Evolutionary conservation across 1,140 invertebrate genomes (phyloP), one percentile per base, ranked within the genome.

Genomic region (Drosophila subobscura): DNA sequence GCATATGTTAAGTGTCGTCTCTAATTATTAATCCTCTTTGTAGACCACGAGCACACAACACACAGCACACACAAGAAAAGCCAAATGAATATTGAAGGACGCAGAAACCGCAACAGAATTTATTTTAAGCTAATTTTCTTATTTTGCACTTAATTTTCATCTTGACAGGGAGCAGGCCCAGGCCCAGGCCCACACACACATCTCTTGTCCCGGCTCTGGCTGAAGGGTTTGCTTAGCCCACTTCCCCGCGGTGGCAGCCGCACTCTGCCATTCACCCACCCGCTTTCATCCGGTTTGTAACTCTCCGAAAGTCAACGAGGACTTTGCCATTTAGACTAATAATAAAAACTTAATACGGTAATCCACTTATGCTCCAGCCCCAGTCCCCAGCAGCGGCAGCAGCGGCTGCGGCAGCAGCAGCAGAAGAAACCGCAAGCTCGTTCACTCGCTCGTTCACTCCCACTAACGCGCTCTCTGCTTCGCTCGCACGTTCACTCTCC

Each of bases 291-390:
- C 58, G 53, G 55, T 52, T 74, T 73, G 52, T 57, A 70, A 73
- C 54, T 59, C 47, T 59, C 71, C 53, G 66, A 76, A 84, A 84
- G 80, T 84, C 79, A 76, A 76, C 79, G 75, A 75, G 53, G 76
- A 70, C 77, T 76, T 79, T 75, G 64, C 78, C 73, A 86, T 85
- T 88, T 81, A 88, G 74, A 86, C 80, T 86, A 86, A 88, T 86
- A 86, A 88, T 88, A 86, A 86, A 86, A 86, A 88, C 81, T 88
- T 86, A 86, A 86, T 86, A 85, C 81, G 83, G 77, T 85, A 88
- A 85, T 85, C 81, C 81, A 85, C 83, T 85, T 85, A 81, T 88
- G 83, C 68, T 20, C 16, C 16, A 20, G 16, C 16, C 16, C 16
- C 16, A 20, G 0, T 20, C 16, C 16, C 16, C 65, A 72, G 61